phyloP scores from a whole-genome alignment of 1,140 invertebrate species.

The Drosophila sucinea region DNA sequence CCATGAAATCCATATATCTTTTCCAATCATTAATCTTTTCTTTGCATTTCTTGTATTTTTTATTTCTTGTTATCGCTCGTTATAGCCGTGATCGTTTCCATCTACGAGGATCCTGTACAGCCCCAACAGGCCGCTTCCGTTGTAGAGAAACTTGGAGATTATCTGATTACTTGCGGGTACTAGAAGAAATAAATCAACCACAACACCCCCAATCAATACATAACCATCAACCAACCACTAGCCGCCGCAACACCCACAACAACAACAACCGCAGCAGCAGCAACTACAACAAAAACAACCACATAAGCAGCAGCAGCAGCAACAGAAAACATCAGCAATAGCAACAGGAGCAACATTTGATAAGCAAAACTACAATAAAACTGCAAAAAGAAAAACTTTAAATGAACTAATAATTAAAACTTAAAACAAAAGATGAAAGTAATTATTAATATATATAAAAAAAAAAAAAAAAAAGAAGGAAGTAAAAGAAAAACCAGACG shows the following conservation, averaged over 20 bases:
- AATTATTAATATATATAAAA: conserved; percentile 79
- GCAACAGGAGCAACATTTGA: conserved; percentile 39
- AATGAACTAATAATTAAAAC: conserved; percentile 71
- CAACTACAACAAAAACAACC: conserved; percentile 22
- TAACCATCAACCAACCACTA: conserved; percentile 47
- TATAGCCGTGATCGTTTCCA: conserved; percentile 94
- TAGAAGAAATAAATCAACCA: conserved; percentile 85
- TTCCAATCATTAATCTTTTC: background rate
- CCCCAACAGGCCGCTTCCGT: conserved; percentile 96
- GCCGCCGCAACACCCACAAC: conserved; percentile 33
- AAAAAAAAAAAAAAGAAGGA: conserved; percentile 9
- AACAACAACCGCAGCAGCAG: conserved; percentile 35
- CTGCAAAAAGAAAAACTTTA: conserved; percentile 43
- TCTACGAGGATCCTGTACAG: conserved; percentile 97
- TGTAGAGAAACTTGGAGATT: conserved; percentile 97
- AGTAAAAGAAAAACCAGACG: conserved; percentile 49
- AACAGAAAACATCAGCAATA: conserved; percentile 25
- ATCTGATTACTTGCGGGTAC: conserved; percentile 96
- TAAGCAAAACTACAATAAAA: conserved; percentile 33
- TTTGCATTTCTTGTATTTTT: conserved; percentile 51
- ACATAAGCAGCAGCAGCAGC: conserved; percentile 16
- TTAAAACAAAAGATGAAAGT: conserved; percentile 53
- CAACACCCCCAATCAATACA: conserved; percentile 46
- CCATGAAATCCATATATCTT: conserved; percentile 5
- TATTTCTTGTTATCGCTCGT: conserved; percentile 60